phyloP scores from a whole-genome alignment of 2,888 invertebrate genomes.

The Encarsia formosa region DNA sequence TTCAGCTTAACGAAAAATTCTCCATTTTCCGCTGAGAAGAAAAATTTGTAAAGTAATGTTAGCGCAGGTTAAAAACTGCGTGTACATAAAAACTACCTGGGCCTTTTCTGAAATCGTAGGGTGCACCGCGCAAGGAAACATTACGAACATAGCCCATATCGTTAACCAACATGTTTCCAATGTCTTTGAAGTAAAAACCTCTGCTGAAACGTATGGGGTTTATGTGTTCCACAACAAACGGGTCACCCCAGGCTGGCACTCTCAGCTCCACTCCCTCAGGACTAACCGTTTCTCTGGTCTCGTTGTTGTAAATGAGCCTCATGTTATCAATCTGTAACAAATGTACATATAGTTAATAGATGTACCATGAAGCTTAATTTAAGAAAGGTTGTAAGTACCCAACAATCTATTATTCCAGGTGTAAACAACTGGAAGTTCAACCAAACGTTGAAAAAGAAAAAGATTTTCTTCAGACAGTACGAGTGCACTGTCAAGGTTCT shows the following conservation, averaged over 20 bases:
- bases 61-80: too few species aligned
- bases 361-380: neutral
- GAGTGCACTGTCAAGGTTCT: neutral
- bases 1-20: neutral
- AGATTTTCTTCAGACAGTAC: neutral
- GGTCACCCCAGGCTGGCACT: conserved; percentile 1
- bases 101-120: neutral
- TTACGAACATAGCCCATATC: neutral
- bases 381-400: neutral
- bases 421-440: neutral
- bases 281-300: neutral
- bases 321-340: neutral
- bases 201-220: neutral
- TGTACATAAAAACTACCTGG: neutral
- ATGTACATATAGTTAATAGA: neutral
- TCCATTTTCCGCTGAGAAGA: neutral
- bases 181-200: neutral
- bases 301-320: neutral
- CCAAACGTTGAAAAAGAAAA: neutral
- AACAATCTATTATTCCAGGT: neutral
- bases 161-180: neutral
- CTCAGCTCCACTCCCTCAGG: neutral
- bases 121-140: neutral
- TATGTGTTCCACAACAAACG: neutral
- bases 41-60: too few species aligned